phyloP scores from a whole-genome alignment of 2,888 invertebrate genomes.

The Dolichomitus sp. region DNA sequence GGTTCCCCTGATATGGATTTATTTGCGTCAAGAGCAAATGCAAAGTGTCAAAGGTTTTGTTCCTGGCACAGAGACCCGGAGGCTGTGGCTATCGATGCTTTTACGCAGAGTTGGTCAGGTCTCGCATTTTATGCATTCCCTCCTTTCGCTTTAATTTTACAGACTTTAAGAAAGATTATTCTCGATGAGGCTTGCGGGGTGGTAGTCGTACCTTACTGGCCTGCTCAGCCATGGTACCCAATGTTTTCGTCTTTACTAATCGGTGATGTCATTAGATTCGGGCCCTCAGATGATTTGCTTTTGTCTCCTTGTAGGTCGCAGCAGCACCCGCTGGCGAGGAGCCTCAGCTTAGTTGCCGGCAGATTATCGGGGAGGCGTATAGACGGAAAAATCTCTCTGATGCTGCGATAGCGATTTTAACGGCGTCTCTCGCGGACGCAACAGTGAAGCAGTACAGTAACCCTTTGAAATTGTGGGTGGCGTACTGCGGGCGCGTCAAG shows the following conservation, averaged over 20 bases:
- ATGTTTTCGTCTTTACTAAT: neutral
- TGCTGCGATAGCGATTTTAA: neutral
- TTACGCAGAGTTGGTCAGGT: neutral
- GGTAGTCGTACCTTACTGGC: constrained; percentile 10
- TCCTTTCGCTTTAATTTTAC: constrained; percentile 3
- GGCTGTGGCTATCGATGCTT: neutral
- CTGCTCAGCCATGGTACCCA: constrained; percentile 13
- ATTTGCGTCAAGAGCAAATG: constrained; percentile 62
- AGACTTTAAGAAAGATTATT: neutral
- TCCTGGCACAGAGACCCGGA: constrained; percentile 8
- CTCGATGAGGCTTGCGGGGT: neutral
- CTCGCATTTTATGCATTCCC: neutral
- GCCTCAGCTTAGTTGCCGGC: constrained; percentile 8
- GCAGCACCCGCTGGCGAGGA: constrained; percentile 5
- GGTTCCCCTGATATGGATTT: constrained; percentile 58
- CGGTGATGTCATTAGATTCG: neutral
- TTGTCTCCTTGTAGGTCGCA: constrained; percentile 24
- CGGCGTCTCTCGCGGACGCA: constrained; percentile 10
- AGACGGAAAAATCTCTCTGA: constrained; percentile 11
- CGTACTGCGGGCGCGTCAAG: neutral
- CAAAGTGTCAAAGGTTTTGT: constrained; percentile 6
- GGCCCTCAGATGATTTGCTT: constrained; percentile 1
- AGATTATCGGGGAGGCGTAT: constrained; percentile 23
- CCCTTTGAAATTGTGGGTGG: constrained; percentile 33
- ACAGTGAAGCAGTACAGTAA: constrained; percentile 40